A percentile compares a stretch with the other conserved stretches of the same genome.
Conservation (phyloP, 2,113 vertebrate species). For the Ctenodactylus gundi region DNA sequence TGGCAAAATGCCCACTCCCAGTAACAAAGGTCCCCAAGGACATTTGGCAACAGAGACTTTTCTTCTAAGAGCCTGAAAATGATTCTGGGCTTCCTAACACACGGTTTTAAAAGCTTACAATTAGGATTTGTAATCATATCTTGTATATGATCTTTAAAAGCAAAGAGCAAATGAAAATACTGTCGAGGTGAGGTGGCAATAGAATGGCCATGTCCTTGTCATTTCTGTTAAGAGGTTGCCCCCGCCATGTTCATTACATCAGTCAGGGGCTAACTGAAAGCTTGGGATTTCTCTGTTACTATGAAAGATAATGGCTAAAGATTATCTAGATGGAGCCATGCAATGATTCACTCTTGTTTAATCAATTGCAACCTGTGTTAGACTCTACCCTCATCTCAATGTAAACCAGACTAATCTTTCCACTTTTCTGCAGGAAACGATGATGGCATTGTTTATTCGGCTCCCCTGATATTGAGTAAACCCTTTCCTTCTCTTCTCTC, state of each 20-base stretch:
- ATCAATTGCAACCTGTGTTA: slow-evolving; percentile 59
- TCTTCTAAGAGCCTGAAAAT: slow-evolving; percentile 66
- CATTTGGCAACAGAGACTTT: slow-evolving; percentile 65
- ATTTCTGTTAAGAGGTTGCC: neutral
- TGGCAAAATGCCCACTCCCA: slow-evolving; percentile 78
- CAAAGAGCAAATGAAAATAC: neutral
- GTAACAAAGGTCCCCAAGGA: slow-evolving; percentile 73
- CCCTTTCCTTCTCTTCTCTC: slow-evolving; percentile 30
- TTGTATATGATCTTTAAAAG: slow-evolving; percentile 44
- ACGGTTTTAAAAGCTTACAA: slow-evolving; percentile 61
- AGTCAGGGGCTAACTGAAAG: neutral
- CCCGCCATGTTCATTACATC: neutral
- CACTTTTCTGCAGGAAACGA: slow-evolving; percentile 47
- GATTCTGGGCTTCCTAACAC: slow-evolving; percentile 52
- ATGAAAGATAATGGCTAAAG: slow-evolving; percentile 50
- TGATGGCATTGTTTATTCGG: slow-evolving; percentile 25
- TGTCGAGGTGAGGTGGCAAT: neutral
- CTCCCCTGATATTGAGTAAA: slow-evolving; percentile 32
- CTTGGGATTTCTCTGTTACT: slow-evolving; percentile 27
- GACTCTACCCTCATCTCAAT: slow-evolving; percentile 44
- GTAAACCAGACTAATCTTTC: slow-evolving; percentile 73
- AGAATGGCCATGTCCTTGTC: neutral
- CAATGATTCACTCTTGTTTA: slow-evolving; percentile 68
- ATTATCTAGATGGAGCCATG: slow-evolving; percentile 9
- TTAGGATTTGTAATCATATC: slow-evolving; percentile 59